Evolutionary conservation across 2,888 invertebrate species (phyloP), one percentile per base, ranked within the genome.

Genomic region (Pachycephus smyrnensis): DNA sequence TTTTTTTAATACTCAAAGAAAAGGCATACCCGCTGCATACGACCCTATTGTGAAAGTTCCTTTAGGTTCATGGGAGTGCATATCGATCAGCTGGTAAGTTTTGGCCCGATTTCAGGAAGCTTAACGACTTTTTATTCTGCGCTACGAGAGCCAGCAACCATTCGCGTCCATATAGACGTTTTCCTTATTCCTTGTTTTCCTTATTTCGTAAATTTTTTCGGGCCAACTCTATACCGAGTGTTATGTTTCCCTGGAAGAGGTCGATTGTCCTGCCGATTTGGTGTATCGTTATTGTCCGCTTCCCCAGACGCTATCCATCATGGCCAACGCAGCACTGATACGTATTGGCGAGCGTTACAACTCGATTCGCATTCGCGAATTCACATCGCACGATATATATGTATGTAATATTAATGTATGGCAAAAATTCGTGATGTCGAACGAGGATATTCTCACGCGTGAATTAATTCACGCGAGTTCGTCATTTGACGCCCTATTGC

Each of bases 81-180:
- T 71, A 71, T 71, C 71, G 71, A 71, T 30, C 71, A 0, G 71
- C 12, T 9, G 11, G 15, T 31, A 71, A 33, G 33, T 23, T 11
- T 71, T 71, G 71, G 71, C 71, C 30, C 32, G 71, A 30, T 35
- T 71, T 71, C 71, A 33, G 71, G 23, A 71, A 30, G 30, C 71
- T 71, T 23, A 9, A 32, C 30, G 71, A 33, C 30, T 12, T 30
- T 15, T 71, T 55, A 71, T 30, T 71, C 71, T 71, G 71, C 71
- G 11, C 30, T 55, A 9, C 15, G 6, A 15, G 40, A 55, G 2
- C 40, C 40, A 15, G 40, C 1, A 55, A 23, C 1, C 23, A 23
- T 12, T 4, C 0, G 23, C 23, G 23, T 2, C 9, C 2, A 0
- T 9, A 23, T 9, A 2, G 55, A 23, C 55, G 15, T 55, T 55